phyloP scores from a whole-genome alignment of 1,140 invertebrate genomes.

The Rhynchophorus ferrugineus region DNA sequence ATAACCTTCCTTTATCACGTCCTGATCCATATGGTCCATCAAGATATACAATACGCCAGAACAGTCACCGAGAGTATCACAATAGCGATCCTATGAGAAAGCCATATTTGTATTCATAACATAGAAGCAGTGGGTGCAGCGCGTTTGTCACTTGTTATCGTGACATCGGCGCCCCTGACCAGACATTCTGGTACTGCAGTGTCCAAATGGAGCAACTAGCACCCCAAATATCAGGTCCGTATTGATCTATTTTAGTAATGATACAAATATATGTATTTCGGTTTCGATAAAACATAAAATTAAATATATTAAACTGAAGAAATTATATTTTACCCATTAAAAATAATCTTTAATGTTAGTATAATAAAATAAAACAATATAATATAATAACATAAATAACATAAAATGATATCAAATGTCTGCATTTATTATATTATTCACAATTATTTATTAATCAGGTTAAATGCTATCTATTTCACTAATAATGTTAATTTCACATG shows the following conservation, averaged over 20 bases:
- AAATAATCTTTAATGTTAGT: too few species aligned
- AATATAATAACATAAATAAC: too few species aligned
- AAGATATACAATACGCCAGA: too few species aligned
- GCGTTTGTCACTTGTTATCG: slow-evolving; percentile 40
- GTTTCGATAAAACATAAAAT: neutral
- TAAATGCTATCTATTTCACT: too few species aligned
- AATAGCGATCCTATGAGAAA: slow-evolving; percentile 23
- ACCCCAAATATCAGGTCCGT: neutral
- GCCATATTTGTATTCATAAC: slow-evolving; percentile 39
- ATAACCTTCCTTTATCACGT: too few species aligned
- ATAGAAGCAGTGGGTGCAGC: slow-evolving; percentile 37
- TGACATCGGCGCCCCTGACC: slow-evolving; percentile 35
- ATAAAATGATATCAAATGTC: too few species aligned
- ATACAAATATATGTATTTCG: neutral
- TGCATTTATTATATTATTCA: too few species aligned
- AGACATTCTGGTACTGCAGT: slow-evolving; percentile 23
- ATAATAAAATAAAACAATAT: neutral
- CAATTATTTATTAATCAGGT: too few species aligned
- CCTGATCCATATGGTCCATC: too few species aligned
- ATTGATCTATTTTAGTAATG: neutral
- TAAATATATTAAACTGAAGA: neutral
- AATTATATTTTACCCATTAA: too few species aligned
- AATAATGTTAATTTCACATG: too few species aligned
- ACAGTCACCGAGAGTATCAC: neutral
- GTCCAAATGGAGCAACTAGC: neutral